Percentiles rank a stretch among this genome's conserved stretches.
These are phyloP conservation scores for Stegodyphus dumicola DNA, from an alignment of 1,140 invertebrate genomes.

Conservation along the genomic window DNA sequence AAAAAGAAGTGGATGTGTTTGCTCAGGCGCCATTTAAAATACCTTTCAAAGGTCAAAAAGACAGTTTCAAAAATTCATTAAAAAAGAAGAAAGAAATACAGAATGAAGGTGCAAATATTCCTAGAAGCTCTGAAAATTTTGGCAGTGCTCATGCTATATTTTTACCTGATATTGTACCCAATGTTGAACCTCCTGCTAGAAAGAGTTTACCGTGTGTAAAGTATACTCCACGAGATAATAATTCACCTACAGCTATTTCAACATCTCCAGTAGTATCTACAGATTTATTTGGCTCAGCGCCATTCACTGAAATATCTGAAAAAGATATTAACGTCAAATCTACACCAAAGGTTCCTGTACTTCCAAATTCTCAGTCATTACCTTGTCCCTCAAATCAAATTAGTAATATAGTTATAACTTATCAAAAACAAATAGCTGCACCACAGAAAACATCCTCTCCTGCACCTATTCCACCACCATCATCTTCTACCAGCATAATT, in stretches of 20 bases:
- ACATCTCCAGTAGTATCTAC: slow-evolving; percentile 49
- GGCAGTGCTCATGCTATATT: slow-evolving; percentile 36
- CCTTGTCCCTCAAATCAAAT: neutral
- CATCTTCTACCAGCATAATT: slow-evolving; percentile 55
- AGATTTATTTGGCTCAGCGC: slow-evolving; percentile 64
- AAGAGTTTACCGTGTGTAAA: slow-evolving; percentile 46
- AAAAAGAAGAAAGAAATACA: slow-evolving; percentile 53
- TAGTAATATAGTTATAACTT: slow-evolving; percentile 51
- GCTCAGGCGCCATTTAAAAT: slow-evolving; percentile 79
- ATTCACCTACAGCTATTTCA: slow-evolving; percentile 15
- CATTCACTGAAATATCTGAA: slow-evolving; percentile 62
- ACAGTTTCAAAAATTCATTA: slow-evolving; percentile 40
- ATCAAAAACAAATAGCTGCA: slow-evolving; percentile 34
- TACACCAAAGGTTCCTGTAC: neutral
- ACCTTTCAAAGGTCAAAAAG: slow-evolving; percentile 65
- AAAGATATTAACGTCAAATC: neutral
- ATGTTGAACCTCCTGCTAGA: slow-evolving; percentile 10
- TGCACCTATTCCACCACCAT: slow-evolving; percentile 12
- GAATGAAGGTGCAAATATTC: neutral
- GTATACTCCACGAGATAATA: slow-evolving; percentile 31
- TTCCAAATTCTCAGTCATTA: neutral
- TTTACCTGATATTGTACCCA: slow-evolving; percentile 35
- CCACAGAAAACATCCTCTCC: neutral
- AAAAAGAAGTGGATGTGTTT: slow-evolving; percentile 75
- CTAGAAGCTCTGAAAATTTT: slow-evolving; percentile 7